Evolutionary conservation across 2,113 vertebrate genomes (phyloP).

Genomic region (Pygoscelis antarcticus): DNA sequence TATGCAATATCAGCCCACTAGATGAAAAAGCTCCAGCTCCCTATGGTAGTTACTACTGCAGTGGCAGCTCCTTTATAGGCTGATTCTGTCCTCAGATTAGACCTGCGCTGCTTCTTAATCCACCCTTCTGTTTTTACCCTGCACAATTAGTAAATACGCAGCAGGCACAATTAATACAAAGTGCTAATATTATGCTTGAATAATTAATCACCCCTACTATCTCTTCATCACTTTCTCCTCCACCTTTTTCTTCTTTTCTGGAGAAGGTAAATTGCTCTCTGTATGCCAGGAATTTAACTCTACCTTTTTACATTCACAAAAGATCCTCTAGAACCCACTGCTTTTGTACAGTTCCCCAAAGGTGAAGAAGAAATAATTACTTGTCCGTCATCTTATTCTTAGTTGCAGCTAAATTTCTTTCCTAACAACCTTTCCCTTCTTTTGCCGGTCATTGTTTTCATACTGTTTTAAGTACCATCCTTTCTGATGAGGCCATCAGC

Average conservation of each 20-base stretch:
- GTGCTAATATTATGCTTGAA: background rate
- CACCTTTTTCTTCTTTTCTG: background rate
- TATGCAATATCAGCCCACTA: fast-evolving
- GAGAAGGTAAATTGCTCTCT: background rate
- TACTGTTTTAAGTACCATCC: background rate
- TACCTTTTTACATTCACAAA: background rate
- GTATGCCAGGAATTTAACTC: background rate
- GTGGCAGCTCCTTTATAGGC: background rate
- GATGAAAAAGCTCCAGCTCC: background rate
- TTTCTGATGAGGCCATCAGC: background rate
- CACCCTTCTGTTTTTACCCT: background rate
- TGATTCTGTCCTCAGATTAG: background rate
- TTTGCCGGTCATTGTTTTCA: background rate
- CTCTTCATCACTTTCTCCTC: background rate
- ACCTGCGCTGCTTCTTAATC: background rate
- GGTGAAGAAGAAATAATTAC: background rate
- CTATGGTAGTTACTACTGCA: no score
- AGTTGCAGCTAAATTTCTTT: background rate
- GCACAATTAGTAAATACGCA: background rate
- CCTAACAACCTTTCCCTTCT: background rate
- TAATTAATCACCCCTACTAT: background rate
- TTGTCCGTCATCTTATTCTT: background rate
- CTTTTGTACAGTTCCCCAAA: background rate
- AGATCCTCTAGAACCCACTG: background rate
- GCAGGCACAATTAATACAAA: background rate